Evolutionary conservation across 1,140 invertebrate species (phyloP), one percentile per base, ranked within the genome.

Genomic region (Psilanteris sp.): DNA sequence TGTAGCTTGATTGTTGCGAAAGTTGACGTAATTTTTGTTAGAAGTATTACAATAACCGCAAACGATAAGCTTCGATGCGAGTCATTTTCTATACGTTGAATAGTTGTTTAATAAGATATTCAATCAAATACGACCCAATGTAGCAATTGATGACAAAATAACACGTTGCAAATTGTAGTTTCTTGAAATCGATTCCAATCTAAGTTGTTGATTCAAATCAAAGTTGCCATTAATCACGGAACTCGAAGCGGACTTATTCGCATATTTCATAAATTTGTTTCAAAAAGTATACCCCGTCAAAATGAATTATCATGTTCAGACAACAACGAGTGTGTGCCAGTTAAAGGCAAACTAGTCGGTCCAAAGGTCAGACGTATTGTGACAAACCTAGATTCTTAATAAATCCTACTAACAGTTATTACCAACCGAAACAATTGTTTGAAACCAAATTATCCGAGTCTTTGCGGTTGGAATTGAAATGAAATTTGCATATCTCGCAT

Each of bases 261-360:
- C 46, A 67, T 67, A 54, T 59, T 74, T 74, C 61, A 74, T 67
- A 61, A 61, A 74, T 74, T 67, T 67, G 46, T 61, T 64, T 72
- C 54, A 72, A 72, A 67, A 62, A 61, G 55, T 57, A n/a, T n/a
- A 54, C 14, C 48, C 44, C 39, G 67, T 77, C 67, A 57, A 68
- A 77, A 67, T 72, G 62, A 62, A 72, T 55, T 67, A 59, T 77
- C 67, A 67, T 55, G 67, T 54, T 31, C 61, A 22, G 46, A 29
- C 57, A 11, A 44, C 46, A 5, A 16, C 32, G 27, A 24, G 37
- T 24, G 46, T 66, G 61, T 61, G 29, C 46, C 22, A 29, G 36
- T 41, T 70, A 76, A 66, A 76, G 44, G 54, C 59, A 77, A 77
- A 77, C 73, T 77, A 66, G 73, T 71, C 62, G 29, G 29, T 37